These are phyloP conservation scores for Orchesella cincta DNA, from an alignment of 1,140 invertebrate species.

Conservation along the genomic window DNA sequence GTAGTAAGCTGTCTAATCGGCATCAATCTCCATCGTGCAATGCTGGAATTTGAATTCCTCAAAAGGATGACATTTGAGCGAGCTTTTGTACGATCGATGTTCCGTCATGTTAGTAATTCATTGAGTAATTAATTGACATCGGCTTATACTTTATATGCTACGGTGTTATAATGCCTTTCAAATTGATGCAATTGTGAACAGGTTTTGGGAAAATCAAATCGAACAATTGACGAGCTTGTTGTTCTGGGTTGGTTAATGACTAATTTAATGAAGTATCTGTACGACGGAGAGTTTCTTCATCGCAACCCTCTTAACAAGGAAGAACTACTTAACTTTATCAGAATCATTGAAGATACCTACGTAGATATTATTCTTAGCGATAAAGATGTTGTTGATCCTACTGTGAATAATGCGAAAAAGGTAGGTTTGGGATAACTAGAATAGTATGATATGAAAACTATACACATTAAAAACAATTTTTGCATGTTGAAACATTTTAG, in stretches of 20 bases:
- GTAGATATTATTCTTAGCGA: slow-evolving; percentile 46
- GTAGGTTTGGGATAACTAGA: slow-evolving; percentile 36
- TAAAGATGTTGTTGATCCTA: slow-evolving; percentile 55
- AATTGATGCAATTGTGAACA: not conserved
- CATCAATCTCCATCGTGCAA: slow-evolving; percentile 2
- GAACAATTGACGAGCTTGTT: slow-evolving; percentile 69
- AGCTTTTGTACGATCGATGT: slow-evolving; percentile 76
- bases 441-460: too few relatives aligned
- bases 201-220: not conserved
- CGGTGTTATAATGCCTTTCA: not conserved
- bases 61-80: slow-evolving; percentile 84
- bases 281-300: slow-evolving; percentile 80
- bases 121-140: not conserved
- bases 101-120: slow-evolving; percentile 62
- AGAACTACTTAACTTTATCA: not conserved
- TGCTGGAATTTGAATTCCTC: slow-evolving; percentile 66
- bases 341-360: not conserved
- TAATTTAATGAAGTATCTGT: slow-evolving; percentile 77
- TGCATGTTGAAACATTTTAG: too few relatives aligned
- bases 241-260: slow-evolving; percentile 84
- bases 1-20: slow-evolving; percentile 33
- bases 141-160: too few relatives aligned
- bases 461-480: too few relatives aligned
- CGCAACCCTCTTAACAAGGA: slow-evolving; percentile 57
- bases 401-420: slow-evolving; percentile 52